Conservation (phyloP, 2,113 vertebrate species). For the Ciconia stormi region DNA sequence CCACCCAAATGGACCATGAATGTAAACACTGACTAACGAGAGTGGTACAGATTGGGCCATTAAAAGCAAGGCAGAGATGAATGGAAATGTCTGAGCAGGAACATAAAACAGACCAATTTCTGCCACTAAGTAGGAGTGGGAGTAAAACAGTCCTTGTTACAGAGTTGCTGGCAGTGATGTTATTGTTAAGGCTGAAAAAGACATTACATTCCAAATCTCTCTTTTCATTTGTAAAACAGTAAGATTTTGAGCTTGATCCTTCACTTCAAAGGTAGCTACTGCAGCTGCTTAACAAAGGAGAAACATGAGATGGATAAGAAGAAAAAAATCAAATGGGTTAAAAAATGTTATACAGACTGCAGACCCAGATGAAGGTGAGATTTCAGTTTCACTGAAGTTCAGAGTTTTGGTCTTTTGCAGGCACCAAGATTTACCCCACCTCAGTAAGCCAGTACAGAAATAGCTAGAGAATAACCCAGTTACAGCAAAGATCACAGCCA, state of each 20-base stretch:
- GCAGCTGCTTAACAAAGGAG: not conserved
- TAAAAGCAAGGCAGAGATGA: constrained; percentile 61
- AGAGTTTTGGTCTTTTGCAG: not conserved
- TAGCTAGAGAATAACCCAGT: not conserved
- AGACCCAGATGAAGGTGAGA: not conserved
- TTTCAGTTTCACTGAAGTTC: not conserved
- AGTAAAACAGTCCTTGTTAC: constrained; percentile 60
- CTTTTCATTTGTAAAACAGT: constrained; percentile 50
- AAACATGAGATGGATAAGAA: not conserved
- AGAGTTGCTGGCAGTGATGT: constrained; percentile 47
- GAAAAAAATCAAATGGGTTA: not conserved
- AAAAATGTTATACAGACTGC: not conserved
- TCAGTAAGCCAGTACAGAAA: not conserved
- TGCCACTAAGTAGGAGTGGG: constrained; percentile 62
- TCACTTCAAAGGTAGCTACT: constrained; percentile 37
- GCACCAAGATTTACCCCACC: not conserved
- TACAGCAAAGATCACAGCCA: not conserved
- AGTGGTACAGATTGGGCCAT: constrained; percentile 25
- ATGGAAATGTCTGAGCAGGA: constrained; percentile 60
- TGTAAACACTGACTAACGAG: constrained; percentile 40
- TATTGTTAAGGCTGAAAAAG: constrained; percentile 69
- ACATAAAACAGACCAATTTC: constrained; percentile 63
- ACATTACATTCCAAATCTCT: constrained; percentile 51
- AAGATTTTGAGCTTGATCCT: constrained; percentile 53
- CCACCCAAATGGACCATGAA: constrained; percentile 48